Evolutionary conservation across 1,140 invertebrate species (phyloP), one percentile per base, ranked within the genome.

Genomic region (Onthophagus taurus): DNA sequence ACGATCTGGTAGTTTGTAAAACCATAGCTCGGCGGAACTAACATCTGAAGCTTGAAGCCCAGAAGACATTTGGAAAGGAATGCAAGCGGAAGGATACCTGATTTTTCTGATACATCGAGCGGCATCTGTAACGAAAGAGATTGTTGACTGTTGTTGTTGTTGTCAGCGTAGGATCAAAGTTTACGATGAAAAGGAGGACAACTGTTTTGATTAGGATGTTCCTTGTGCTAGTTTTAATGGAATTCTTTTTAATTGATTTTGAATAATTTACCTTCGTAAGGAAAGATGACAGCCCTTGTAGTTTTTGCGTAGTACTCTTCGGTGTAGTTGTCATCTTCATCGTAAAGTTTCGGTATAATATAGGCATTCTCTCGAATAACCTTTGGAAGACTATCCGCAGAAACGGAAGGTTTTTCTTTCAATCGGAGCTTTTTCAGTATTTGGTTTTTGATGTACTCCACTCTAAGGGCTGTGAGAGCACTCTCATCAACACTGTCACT

Each of bases 361-460:
- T 51, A 54, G 29, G 60, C 65, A 1, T 80, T 80, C 49, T 82
- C 78, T 29, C 77, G 76, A 20, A 85, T 69, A 2, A 81, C 81
- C 56, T 76, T 75, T 0, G 81, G 81, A 50, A 85, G 61, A 16
- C 73, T 72, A 47, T 73, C 72, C 13, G 70, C 53, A 5, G 73
- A 72, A 2, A 76, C 71, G 31, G 73, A 71, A 5, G 85, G 85
- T 46, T 78, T 79, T 57, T 80, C 78, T 31, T 76, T 83, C 1
- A 89, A 58, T 43, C 83, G 63, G 31, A 89, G 57, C 58, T 87
- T 87, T 60, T 78, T 80, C 36, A 89, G 59, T 12, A 89, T 88
- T 63, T 87, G 83, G 51, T 84, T 75, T 57, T 88, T 88, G 7
- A 87, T 82, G 47, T 81, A 82, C 58, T 87, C 83, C 26, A 86